These are phyloP conservation scores for Danio albolineatus DNA, from an alignment of 2,797 vertebrate species.

Conservation along the genomic window DNA sequence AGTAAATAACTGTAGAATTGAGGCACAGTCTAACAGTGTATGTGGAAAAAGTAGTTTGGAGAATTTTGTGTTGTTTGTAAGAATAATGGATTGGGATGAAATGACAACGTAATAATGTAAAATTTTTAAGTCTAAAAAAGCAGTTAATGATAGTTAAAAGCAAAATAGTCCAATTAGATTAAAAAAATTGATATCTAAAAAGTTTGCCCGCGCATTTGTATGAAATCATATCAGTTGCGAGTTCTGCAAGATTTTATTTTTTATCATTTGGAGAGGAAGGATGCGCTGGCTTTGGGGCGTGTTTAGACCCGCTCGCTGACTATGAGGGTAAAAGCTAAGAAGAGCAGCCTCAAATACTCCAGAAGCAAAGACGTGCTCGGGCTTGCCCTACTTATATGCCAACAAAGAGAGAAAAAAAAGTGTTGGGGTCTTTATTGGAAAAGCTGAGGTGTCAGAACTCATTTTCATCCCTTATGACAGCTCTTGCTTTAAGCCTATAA, in stretches of 20 bases:
- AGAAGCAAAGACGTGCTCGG: slow-evolving; percentile 66
- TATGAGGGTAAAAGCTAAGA: slow-evolving; percentile 78
- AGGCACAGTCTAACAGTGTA: no score
- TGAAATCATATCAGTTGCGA: slow-evolving; percentile 48
- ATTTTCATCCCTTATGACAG: slow-evolving; percentile 78
- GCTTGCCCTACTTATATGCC: slow-evolving; percentile 66
- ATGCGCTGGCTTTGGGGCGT: slow-evolving; percentile 71
- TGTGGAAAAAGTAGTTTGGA: not conserved
- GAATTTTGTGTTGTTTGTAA: not conserved
- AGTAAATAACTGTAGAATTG: no score
- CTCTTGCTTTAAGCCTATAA: slow-evolving; percentile 62
- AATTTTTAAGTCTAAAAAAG: no score
- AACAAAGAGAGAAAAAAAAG: slow-evolving; percentile 54
- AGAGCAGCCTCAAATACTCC: slow-evolving; percentile 75
- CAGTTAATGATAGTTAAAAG: no score
- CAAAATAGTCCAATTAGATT: no score
- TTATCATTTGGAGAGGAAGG: slow-evolving; percentile 63
- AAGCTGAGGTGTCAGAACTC: slow-evolving; percentile 79
- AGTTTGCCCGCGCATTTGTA: not conserved
- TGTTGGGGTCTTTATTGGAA: slow-evolving; percentile 70
- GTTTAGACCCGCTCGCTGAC: slow-evolving; percentile 79
- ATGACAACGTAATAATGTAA: no score
- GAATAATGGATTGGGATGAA: not conserved
- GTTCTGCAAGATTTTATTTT: slow-evolving; percentile 29
- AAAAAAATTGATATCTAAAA: not conserved